Conservation (phyloP, 2,888 invertebrate genomes). For the Anthoptus insignis region DNA sequence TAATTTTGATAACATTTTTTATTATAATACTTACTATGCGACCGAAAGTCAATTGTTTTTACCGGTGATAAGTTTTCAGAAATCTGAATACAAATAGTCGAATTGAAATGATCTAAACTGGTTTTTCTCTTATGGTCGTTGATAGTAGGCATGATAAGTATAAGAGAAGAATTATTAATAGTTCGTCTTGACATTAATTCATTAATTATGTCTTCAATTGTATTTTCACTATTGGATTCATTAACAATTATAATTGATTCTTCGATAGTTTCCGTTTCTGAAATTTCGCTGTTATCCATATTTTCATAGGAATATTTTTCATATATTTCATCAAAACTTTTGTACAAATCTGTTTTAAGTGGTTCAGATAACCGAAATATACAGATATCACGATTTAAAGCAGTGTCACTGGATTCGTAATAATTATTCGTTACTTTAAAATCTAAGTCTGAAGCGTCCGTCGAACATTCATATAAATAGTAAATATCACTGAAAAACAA, state of each 20-base stretch:
- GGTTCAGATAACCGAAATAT: not conserved
- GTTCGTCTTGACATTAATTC: constrained; percentile 47
- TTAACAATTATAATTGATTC: constrained; percentile 52
- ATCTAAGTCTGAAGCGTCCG: not conserved
- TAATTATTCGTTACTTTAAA: not conserved
- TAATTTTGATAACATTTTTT: constrained; percentile 5
- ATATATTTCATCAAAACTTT: not conserved
- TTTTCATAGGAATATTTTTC: not conserved
- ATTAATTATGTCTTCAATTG: constrained; percentile 53
- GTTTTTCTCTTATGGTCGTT: not conserved
- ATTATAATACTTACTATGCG: constrained; percentile 47
- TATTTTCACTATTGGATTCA: constrained; percentile 49
- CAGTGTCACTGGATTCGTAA: not conserved
- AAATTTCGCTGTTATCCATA: not conserved
- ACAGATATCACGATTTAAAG: not conserved
- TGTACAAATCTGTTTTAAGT: not conserved
- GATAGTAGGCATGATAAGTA: constrained; percentile 50
- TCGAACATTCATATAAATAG: constrained; percentile 17
- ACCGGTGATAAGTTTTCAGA: constrained; percentile 51
- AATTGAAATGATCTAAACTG: constrained; percentile 52
- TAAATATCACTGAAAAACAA: constrained; percentile 11
- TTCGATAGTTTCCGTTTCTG: constrained; percentile 2
- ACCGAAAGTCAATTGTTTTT: constrained; percentile 36
- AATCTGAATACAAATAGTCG: constrained; percentile 56
- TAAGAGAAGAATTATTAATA: constrained; percentile 23